Evolutionary conservation across 2,888 invertebrate species (phyloP).

Genomic region (Azorinus chamasolen): DNA sequence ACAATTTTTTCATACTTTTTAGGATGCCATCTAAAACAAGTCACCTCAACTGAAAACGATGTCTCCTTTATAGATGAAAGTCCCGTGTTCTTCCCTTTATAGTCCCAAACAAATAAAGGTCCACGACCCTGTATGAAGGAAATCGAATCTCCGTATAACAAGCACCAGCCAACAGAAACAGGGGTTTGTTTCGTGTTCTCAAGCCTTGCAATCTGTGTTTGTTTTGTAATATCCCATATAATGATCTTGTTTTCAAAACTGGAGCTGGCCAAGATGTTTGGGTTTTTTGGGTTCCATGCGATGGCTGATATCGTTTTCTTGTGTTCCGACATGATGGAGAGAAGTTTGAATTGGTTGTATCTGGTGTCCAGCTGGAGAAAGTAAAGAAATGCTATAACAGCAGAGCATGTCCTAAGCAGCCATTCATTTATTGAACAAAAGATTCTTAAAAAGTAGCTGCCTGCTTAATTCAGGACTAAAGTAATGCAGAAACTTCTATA

Average conservation of each 20-base stretch:
- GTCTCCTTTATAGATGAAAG: constrained; percentile 75
- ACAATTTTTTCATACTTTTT: constrained; percentile 81
- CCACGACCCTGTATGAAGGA: constrained; percentile 80
- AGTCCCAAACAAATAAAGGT: constrained; percentile 84
- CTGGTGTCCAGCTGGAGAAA: constrained; percentile 82
- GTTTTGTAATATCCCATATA: constrained; percentile 85
- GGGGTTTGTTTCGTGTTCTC: constrained; percentile 77
- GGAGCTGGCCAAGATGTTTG: constrained; percentile 85
- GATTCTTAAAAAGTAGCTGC: too few relatives aligned
- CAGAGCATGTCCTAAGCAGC: too few relatives aligned
- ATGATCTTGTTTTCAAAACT: constrained; percentile 84
- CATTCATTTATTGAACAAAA: too few relatives aligned
- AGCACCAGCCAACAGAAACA: constrained; percentile 84
- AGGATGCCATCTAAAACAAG: constrained; percentile 84
- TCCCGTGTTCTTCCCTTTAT: constrained; percentile 52
- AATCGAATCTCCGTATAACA: constrained; percentile 73
- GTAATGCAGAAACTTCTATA: too few relatives aligned
- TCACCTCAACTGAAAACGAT: constrained; percentile 76
- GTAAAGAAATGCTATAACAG: background rate
- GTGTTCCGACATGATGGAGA: constrained; percentile 87
- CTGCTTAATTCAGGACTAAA: too few relatives aligned
- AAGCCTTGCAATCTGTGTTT: constrained; percentile 80
- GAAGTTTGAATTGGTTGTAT: constrained; percentile 85
- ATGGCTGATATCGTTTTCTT: constrained; percentile 86
- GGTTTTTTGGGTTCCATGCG: constrained; percentile 85